Conservation (phyloP, 2,113 vertebrate species). For the Furnarius figulus region DNA sequence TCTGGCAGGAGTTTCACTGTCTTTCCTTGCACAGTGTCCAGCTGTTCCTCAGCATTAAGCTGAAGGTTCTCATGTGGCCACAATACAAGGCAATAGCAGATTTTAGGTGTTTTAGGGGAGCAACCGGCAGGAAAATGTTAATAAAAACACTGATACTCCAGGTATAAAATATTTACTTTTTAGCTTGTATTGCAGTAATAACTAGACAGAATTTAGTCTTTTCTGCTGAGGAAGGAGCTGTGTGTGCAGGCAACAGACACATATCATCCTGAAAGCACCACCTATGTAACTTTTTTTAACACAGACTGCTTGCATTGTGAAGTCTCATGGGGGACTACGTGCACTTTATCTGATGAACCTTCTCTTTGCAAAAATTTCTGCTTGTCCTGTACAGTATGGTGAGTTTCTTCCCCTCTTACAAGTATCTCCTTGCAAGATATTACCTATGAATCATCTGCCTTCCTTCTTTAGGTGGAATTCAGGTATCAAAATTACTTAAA, state of each 20-base stretch:
- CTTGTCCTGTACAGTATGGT: rapidly evolving
- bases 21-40: neutral
- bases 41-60: neutral
- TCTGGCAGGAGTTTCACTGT: no score
- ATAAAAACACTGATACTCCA: neutral
- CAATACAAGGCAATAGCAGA: no score
- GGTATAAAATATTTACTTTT: neutral
- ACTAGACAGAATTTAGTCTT: neutral
- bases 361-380: neutral
- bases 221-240: neutral
- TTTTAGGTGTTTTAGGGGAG: neutral
- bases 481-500: neutral
- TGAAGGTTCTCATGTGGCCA: neutral
- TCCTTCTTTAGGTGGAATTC: neutral
- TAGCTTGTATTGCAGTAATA: neutral
- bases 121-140: neutral
- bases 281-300: no score
- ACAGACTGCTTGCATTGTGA: neutral
- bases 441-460: neutral
- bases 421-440: neutral
- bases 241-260: neutral
- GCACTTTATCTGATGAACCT: neutral
- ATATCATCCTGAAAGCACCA: neutral
- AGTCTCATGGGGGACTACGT: rapidly evolving
- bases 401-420: neutral